Percentiles rank a stretch among this genome's conserved stretches.
phyloP scores from a whole-genome alignment of 2,888 invertebrate genomes.

The Pyrrhosoma nymphula region DNA sequence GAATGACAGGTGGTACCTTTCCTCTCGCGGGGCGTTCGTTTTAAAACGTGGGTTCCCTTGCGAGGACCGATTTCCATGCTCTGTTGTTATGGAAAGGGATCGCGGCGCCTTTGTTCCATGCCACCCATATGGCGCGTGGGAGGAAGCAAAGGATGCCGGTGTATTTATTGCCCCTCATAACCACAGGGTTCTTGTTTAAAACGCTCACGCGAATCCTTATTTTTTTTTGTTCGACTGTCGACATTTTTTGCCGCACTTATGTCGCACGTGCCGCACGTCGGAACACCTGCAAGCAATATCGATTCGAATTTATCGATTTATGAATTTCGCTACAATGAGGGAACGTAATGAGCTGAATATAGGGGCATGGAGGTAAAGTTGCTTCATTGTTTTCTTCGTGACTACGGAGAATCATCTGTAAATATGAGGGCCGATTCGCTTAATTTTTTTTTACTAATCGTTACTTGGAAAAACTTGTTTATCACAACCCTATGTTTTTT shows the following conservation, averaged over 20 bases:
- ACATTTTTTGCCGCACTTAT: not conserved
- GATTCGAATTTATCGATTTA: not conserved
- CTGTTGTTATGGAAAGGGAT: not conserved
- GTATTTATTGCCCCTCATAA: conserved; percentile 31
- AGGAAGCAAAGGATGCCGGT: conserved; percentile 19
- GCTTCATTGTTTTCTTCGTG: too few relatives aligned
- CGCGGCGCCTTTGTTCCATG: not conserved
- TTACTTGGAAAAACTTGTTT: too few relatives aligned
- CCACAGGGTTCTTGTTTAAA: conserved; percentile 27
- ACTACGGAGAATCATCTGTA: too few relatives aligned
- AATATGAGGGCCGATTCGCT: too few relatives aligned
- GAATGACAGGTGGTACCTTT: conserved; percentile 23
- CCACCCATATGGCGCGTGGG: conserved; percentile 23
- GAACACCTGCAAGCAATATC: not conserved
- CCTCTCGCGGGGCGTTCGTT: not conserved
- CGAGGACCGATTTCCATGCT: not conserved
- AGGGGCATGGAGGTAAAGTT: too few relatives aligned
- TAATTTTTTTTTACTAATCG: too few relatives aligned
- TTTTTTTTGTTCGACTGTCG: not conserved
- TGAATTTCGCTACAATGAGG: not conserved
- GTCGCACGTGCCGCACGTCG: not conserved
- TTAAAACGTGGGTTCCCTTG: not conserved
- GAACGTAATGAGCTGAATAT: too few relatives aligned
- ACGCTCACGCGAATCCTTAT: not conserved
- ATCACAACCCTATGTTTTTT: too few relatives aligned